Evolutionary conservation across 2,888 invertebrate genomes (phyloP), one percentile per base, ranked within the genome.

Genomic region (Amphimallon solstitiale): DNA sequence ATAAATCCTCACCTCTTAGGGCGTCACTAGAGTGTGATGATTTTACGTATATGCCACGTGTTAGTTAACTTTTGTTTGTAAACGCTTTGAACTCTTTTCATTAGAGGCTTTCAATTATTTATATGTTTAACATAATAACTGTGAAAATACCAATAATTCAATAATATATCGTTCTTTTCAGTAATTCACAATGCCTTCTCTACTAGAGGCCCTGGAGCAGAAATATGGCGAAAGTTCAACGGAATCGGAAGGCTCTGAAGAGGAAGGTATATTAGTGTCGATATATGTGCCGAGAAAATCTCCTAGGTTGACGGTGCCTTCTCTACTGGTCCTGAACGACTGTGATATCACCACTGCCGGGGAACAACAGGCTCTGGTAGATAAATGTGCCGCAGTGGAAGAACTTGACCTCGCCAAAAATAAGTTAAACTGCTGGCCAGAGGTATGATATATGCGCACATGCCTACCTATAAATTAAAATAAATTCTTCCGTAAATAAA

Each of bases 351-450:
- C 94, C 78, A 90, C 91, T 77, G 95, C 95, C 45, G 97, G 97
- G 19, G 92, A 92, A 79, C 90, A 92, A 60, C 88, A 90, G 69
- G 90, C 88, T 68, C 86, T 95, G 63, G 89, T 91, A 38, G 91
- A 90, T 73, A 93, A 93, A 80, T 95, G 94, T 80, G 90, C 91
- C 60, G 90, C 92, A 74, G 96, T 97, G n/a, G 91, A 93, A 74
- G 97, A 97, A 82, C 86, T 97, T 73, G 97, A 98, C 81, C 86
- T 98, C 74, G 95, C 97, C 40, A 94, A 96, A 80, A 98, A 98
- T 82, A 92, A 92, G 80, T 87, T 97, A 17, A 89, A 90, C 68
- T 90, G 93, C 77, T 96, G 97, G 95, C 87, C 89, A 73, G 95
- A 97, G 87, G 94, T 93, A 83, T 82, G 78, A 37, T 37, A 23